These are phyloP conservation scores for Polydrusus pterygomalis DNA, from an alignment of 2,888 invertebrate genomes.

Conservation along the genomic window DNA sequence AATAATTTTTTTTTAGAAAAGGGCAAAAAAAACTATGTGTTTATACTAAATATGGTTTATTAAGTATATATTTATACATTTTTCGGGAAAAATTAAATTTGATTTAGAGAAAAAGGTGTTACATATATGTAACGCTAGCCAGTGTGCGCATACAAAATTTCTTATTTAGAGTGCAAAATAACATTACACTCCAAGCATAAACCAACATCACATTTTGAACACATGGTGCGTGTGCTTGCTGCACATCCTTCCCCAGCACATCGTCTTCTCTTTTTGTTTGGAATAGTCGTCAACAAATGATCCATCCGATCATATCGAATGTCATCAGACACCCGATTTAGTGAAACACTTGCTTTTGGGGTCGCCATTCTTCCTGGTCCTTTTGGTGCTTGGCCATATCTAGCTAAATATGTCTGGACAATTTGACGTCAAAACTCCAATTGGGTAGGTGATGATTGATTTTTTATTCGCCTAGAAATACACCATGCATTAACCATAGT, in stretches of 20 bases:
- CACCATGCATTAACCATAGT: conserved; percentile 29
- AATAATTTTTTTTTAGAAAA: not conserved
- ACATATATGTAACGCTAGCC: not conserved
- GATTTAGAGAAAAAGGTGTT: not conserved
- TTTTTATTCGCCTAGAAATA: not conserved
- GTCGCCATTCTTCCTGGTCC: too few species aligned
- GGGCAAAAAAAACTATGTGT: not conserved
- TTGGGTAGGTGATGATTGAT: conserved; percentile 1
- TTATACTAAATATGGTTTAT: conserved; percentile 1
- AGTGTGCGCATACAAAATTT: not conserved
- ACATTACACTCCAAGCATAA: not conserved
- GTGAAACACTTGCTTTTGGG: too few species aligned
- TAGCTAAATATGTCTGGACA: too few species aligned
- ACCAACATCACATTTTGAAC: conserved; percentile 8
- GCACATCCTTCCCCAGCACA: not conserved
- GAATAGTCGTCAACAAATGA: conserved; percentile 29
- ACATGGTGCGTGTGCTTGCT: conserved; percentile 1
- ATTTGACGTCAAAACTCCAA: conserved; percentile 45
- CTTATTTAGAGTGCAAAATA: conserved; percentile 7
- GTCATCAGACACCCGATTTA: too few species aligned
- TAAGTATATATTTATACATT: conserved; percentile 14
- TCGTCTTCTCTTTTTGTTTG: not conserved
- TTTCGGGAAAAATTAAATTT: not conserved
- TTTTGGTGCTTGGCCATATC: too few species aligned
- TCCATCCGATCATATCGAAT: conserved; percentile 36